These are phyloP conservation scores for Spheniscus humboldti DNA, from an alignment of 2,797 vertebrate species.

Conservation along the genomic window DNA sequence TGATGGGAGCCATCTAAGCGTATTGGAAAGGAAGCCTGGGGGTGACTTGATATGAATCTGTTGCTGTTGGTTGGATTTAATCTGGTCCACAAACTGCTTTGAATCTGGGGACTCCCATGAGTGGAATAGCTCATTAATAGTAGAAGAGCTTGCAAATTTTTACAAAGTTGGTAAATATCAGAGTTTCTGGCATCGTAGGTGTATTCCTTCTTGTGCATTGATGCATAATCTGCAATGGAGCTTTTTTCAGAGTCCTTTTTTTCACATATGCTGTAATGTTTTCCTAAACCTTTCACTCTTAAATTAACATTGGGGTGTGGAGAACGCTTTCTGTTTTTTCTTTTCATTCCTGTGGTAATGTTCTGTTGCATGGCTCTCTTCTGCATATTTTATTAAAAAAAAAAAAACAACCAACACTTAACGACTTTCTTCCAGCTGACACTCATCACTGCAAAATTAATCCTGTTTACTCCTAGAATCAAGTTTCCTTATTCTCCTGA, in stretches of 20 bases:
- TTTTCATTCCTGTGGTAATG: background rate
- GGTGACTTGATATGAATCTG: background rate
- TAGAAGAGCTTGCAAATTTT: background rate
- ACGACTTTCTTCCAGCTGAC: background rate
- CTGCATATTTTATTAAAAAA: background rate
- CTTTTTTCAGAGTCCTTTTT: background rate
- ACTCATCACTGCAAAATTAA: background rate
- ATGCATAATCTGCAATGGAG: background rate
- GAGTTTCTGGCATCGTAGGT: background rate
- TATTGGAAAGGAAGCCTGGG: background rate
- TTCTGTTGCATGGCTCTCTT: background rate
- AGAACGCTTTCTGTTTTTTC: background rate
- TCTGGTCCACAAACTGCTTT: background rate
- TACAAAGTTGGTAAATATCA: background rate
- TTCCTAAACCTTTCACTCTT: background rate
- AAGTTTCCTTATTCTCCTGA: background rate
- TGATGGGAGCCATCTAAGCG: background rate
- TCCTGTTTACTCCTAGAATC: background rate
- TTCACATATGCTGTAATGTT: background rate
- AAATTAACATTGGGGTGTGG: background rate
- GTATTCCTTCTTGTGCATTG: background rate
- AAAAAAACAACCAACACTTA: background rate
- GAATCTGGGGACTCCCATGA: background rate
- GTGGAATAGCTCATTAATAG: background rate
- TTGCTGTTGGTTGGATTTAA: background rate